Evolutionary conservation across 1,140 invertebrate genomes (phyloP).

Genomic region (Diabrotica virgifera): DNA sequence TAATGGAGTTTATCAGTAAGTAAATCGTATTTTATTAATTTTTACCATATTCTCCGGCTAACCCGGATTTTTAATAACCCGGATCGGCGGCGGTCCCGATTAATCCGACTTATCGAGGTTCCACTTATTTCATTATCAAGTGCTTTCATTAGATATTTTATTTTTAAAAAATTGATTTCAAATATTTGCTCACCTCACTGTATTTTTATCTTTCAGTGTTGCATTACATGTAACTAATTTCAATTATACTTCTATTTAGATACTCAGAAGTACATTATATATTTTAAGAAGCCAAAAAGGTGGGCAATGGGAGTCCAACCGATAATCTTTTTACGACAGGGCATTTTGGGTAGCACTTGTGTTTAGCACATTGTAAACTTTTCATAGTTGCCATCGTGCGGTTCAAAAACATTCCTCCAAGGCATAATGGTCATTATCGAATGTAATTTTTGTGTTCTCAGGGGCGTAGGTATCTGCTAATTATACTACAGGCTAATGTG

Average conservation of each 20-base stretch:
- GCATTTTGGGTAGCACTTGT: conserved; percentile 11
- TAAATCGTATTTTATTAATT: no score
- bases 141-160: neutral
- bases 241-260: neutral
- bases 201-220: no score
- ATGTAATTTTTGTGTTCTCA: neutral
- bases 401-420: conserved; percentile 5
- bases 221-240: no score
- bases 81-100: no score
- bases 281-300: conserved; percentile 1
- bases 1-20: no score
- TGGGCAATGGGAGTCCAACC: conserved; percentile 5
- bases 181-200: no score
- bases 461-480: neutral
- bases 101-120: no score
- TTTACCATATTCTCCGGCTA: no score
- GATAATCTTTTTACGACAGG: conserved; percentile 12
- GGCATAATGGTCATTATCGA: conserved; percentile 10
- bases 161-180: neutral
- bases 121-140: no score
- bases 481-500: no score
- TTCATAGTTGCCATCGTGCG: conserved; percentile 8
- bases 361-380: conserved; percentile 15
- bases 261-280: conserved; percentile 3
- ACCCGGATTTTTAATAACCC: no score